These are phyloP conservation scores for Teinopalpus imperialis DNA, from an alignment of 2,888 invertebrate species.

Conservation along the genomic window DNA sequence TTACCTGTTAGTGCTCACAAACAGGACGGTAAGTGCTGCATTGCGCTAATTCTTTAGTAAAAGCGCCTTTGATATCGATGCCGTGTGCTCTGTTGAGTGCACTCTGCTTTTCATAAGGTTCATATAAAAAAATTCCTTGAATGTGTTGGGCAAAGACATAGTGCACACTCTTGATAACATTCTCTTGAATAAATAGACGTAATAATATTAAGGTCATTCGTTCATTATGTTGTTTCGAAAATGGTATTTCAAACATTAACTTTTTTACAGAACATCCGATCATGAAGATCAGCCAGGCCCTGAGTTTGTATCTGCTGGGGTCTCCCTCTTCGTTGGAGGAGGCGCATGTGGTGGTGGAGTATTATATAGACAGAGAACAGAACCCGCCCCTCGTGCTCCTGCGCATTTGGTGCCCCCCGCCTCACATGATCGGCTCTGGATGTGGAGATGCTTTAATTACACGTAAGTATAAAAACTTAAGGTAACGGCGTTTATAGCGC, in stretches of 20 bases:
- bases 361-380: constrained; percentile 78
- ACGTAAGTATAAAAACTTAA: constrained; percentile 73
- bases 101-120: constrained; percentile 13
- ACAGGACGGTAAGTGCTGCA: constrained; percentile 42
- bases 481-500: too few species aligned
- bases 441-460: constrained; percentile 86
- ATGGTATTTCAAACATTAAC: background rate
- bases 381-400: constrained; percentile 69
- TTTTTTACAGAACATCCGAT: constrained; percentile 44
- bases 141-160: too few species aligned
- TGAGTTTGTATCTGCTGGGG: constrained; percentile 84
- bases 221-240: too few species aligned
- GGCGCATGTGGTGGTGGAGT: constrained; percentile 79
- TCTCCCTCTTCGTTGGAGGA: constrained; percentile 83
- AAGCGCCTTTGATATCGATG: constrained; percentile 16
- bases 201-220: too few species aligned
- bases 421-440: constrained; percentile 83
- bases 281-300: constrained; percentile 72
- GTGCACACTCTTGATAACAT: too few species aligned
- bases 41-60: constrained; percentile 17
- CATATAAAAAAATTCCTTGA: constrained; percentile 10
- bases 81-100: constrained; percentile 1
- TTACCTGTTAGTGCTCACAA: constrained; percentile 38
- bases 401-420: constrained; percentile 82
- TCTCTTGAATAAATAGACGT: too few species aligned